phyloP scores from a whole-genome alignment of 2,113 vertebrate genomes.

The Dermatemys mawii region DNA sequence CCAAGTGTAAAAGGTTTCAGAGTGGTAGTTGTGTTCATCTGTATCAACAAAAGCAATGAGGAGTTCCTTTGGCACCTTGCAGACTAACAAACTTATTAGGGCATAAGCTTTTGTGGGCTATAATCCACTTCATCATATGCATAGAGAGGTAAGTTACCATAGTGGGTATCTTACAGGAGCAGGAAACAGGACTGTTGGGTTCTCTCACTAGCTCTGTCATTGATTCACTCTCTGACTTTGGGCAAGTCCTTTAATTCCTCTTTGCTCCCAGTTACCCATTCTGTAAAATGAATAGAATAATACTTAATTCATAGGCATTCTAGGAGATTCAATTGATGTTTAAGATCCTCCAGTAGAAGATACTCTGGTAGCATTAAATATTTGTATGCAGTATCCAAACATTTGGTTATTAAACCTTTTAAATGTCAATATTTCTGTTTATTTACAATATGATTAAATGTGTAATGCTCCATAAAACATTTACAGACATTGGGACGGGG shows the following conservation, averaged over 20 bases:
- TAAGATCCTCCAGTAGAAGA: background rate
- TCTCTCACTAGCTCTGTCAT: background rate
- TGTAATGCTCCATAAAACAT: background rate
- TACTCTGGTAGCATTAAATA: accelerated
- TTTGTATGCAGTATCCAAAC: background rate
- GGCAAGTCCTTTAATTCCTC: background rate
- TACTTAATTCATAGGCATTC: accelerated
- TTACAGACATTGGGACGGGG: no score
- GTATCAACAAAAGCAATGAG: no score
- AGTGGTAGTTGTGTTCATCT: no score
- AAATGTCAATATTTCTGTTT: background rate
- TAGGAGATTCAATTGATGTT: background rate
- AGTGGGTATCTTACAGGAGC: accelerated
- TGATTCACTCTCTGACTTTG: background rate
- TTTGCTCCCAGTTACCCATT: background rate
- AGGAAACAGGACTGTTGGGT: background rate
- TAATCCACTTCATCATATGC: no score
- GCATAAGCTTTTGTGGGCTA: no score
- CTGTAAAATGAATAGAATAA: background rate
- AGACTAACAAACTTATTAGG: no score
- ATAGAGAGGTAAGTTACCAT: background rate
- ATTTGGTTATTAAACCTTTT: background rate
- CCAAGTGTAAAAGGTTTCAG: background rate
- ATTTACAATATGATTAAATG: background rate
- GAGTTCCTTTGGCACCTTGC: no score